A percentile compares a stretch with the other conserved stretches of the same genome.
Conservation (phyloP, 2,888 invertebrate species). For the Nebria salina region DNA sequence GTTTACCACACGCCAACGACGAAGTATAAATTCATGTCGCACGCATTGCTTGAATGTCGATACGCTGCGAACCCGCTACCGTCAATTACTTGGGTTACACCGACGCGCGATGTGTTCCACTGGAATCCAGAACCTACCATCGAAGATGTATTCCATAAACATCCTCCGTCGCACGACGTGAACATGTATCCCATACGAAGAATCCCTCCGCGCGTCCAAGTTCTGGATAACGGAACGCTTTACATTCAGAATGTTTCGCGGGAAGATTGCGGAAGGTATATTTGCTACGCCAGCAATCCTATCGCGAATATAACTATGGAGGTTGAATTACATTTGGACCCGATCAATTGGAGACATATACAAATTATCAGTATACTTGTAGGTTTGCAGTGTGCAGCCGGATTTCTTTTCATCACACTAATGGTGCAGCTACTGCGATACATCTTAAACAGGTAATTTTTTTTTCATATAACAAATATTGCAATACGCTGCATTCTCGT, state of each 20-base stretch:
- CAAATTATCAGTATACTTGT: slow-evolving; percentile 85
- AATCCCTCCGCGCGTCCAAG: slow-evolving; percentile 68
- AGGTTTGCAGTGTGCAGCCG: slow-evolving; percentile 81
- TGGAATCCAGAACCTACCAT: slow-evolving; percentile 79
- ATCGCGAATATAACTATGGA: slow-evolving; percentile 80
- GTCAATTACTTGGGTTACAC: slow-evolving; percentile 87
- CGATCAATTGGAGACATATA: slow-evolving; percentile 83
- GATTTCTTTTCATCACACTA: slow-evolving; percentile 82
- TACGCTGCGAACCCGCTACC: slow-evolving; percentile 81
- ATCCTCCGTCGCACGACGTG: slow-evolving; percentile 71
- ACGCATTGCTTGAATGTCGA: slow-evolving; percentile 80
- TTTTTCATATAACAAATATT: neutral
- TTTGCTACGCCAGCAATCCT: slow-evolving; percentile 86
- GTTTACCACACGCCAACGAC: slow-evolving; percentile 69
- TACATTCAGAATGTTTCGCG: slow-evolving; percentile 76
- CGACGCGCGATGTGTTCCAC: slow-evolving; percentile 75
- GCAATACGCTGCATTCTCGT: slow-evolving; percentile 16
- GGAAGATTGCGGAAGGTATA: slow-evolving; percentile 84
- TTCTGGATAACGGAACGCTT: slow-evolving; percentile 82
- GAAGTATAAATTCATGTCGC: slow-evolving; percentile 70
- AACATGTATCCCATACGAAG: slow-evolving; percentile 61
- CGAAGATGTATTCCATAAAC: slow-evolving; percentile 74
- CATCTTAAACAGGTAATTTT: slow-evolving; percentile 72
- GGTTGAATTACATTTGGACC: slow-evolving; percentile 84
- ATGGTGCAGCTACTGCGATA: slow-evolving; percentile 79